phyloP scores from a whole-genome alignment of 2,888 invertebrate species.

The Timema podura region DNA sequence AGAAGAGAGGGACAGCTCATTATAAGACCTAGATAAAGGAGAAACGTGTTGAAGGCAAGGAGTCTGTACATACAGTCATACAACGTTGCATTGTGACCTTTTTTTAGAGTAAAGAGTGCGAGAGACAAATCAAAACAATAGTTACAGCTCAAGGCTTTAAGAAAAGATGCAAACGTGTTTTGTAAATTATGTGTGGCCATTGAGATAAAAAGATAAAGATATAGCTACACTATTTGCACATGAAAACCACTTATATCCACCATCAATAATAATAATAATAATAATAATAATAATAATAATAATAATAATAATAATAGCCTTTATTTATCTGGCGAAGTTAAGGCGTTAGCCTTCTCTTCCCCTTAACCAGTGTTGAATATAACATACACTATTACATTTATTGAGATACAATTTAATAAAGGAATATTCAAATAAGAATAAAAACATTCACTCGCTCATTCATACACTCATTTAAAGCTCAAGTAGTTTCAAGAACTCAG shows the following conservation, averaged over 20 bases:
- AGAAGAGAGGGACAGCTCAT: background rate
- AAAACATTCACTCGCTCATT: too few species aligned
- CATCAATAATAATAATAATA: conserved; percentile 10
- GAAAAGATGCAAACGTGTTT: conserved; percentile 8
- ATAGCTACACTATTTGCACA: background rate
- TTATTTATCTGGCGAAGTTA: background rate
- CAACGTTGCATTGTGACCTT: background rate
- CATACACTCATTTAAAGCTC: too few species aligned
- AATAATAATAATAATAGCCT: background rate
- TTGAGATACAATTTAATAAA: too few species aligned
- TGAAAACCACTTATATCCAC: conserved; percentile 5
- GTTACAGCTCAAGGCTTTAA: background rate
- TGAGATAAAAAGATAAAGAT: background rate
- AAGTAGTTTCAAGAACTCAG: too few species aligned
- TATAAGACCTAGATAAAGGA: background rate
- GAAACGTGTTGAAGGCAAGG: conserved; percentile 1
- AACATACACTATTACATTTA: too few species aligned
- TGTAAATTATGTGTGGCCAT: background rate
- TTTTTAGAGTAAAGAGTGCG: conserved; percentile 1
- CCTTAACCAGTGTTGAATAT: too few species aligned
- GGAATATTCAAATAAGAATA: too few species aligned
- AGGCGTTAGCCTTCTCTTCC: too few species aligned
- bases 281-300: background rate
- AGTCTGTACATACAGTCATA: background rate
- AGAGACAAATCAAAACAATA: background rate